A percentile compares a stretch with the other conserved stretches of the same genome.
These are phyloP conservation scores for Sebastes trivittatus DNA, from an alignment of 2,797 vertebrate genomes.

Conservation along the genomic window DNA sequence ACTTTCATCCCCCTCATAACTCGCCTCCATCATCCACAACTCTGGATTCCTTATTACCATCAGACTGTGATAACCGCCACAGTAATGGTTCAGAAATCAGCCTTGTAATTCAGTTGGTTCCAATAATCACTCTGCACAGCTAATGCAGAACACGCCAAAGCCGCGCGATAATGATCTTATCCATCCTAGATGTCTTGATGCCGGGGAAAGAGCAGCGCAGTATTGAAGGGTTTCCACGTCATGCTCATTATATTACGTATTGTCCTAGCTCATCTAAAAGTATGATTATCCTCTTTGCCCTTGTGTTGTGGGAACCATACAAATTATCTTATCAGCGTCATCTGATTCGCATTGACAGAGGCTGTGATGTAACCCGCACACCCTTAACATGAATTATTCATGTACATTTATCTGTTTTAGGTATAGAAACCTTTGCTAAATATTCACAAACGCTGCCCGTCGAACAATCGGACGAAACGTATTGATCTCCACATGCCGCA, in stretches of 20 bases:
- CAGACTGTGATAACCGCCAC: conserved; percentile 62
- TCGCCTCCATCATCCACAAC: conserved; percentile 42
- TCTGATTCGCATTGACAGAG: conserved; percentile 74
- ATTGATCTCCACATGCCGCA: conserved; percentile 7
- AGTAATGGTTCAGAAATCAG: conserved; percentile 74
- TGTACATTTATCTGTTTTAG: conserved; percentile 71
- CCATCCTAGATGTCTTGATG: conserved; percentile 69
- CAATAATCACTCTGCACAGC: conserved; percentile 77
- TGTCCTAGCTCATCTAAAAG: conserved; percentile 73
- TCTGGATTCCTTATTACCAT: conserved; percentile 70
- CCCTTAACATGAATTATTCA: conserved; percentile 78
- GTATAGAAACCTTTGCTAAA: conserved; percentile 53
- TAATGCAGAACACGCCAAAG: conserved; percentile 72
- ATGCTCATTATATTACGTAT: conserved; percentile 73
- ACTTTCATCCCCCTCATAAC: conserved; percentile 50
- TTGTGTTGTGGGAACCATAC: conserved; percentile 70
- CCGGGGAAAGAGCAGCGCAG: conserved; percentile 51
- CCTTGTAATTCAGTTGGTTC: conserved; percentile 71
- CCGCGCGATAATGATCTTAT: conserved; percentile 81
- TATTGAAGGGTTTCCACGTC: conserved; percentile 64
- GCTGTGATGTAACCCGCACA: conserved; percentile 63
- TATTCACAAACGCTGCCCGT: conserved; percentile 18
- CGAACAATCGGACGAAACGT: not conserved
- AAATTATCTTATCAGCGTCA: conserved; percentile 72
- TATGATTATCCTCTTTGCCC: conserved; percentile 73